Evolutionary conservation across 1,140 invertebrate genomes (phyloP).

Genomic region (Tribolium madens): DNA sequence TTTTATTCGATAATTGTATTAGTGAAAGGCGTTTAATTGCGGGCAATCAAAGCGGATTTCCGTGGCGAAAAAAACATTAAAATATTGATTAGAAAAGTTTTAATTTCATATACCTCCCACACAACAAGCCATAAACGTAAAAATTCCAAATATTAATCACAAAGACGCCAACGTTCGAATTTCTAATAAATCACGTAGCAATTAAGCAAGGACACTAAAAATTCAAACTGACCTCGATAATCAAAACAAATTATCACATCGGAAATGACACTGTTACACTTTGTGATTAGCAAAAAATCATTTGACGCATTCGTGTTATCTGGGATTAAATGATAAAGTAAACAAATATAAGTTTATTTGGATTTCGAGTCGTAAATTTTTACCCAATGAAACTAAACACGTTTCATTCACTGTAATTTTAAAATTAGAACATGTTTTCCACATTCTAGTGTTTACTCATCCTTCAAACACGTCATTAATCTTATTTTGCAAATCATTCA

Average conservation of each 20-base stretch:
- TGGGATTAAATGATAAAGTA: neutral
- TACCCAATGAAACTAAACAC: conserved; percentile 10
- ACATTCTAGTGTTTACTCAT: conserved; percentile 1
- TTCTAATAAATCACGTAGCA: neutral
- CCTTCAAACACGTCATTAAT: conserved; percentile 14
- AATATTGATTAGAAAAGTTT: no score
- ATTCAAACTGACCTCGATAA: neutral
- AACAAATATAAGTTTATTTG: neutral
- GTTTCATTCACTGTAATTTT: conserved; percentile 8
- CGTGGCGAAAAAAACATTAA: neutral
- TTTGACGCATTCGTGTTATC: neutral
- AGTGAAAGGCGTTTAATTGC: conserved; percentile 27
- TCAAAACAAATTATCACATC: neutral
- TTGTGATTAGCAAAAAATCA: neutral
- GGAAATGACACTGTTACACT: neutral
- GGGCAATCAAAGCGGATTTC: neutral
- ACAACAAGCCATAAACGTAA: neutral
- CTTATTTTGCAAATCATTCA: conserved; percentile 19
- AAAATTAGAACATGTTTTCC: conserved; percentile 11
- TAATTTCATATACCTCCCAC: neutral
- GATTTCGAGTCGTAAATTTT: conserved; percentile 10
- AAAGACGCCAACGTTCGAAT: neutral
- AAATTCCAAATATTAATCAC: conserved; percentile 3
- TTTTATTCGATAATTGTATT: conserved; percentile 18
- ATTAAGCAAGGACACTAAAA: neutral